Conservation (phyloP, 2,888 invertebrate species). For the Trichogramma dendrolimi region DNA sequence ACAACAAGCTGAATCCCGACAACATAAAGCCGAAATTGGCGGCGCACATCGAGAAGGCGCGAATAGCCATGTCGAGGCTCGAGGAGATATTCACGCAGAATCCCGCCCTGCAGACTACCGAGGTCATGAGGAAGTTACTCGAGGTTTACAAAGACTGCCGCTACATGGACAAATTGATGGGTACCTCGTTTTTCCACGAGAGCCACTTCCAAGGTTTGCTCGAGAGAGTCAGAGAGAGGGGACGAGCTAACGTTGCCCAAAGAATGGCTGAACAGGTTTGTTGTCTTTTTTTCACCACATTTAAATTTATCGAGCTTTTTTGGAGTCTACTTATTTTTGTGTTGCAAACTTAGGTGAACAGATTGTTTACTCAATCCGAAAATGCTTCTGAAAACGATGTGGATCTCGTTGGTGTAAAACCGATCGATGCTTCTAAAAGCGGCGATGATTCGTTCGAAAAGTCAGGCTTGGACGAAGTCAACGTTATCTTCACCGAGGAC, state of each 20-base stretch:
- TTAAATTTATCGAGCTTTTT: neutral
- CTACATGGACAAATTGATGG: slow-evolving; percentile 79
- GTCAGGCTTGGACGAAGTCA: slow-evolving; percentile 31
- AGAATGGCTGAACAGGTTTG: slow-evolving; percentile 70
- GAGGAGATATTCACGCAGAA: slow-evolving; percentile 77
- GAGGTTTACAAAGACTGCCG: slow-evolving; percentile 82
- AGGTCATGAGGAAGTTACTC: slow-evolving; percentile 74
- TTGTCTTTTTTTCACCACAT: neutral
- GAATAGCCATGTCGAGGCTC: slow-evolving; percentile 68
- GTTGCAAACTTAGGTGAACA: slow-evolving; percentile 30
- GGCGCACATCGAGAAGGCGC: slow-evolving; percentile 73
- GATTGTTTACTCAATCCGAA: slow-evolving; percentile 47
- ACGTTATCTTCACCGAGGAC: slow-evolving; percentile 30
- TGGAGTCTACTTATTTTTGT: neutral
- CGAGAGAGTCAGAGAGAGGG: slow-evolving; percentile 71
- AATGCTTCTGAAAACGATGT: slow-evolving; percentile 35
- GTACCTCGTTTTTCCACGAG: slow-evolving; percentile 80
- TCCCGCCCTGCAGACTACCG: slow-evolving; percentile 70
- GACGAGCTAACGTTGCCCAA: slow-evolving; percentile 64
- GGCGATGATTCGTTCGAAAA: slow-evolving; percentile 27
- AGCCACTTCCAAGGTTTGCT: slow-evolving; percentile 74
- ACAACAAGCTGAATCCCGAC: slow-evolving; percentile 45
- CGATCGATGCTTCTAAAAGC: slow-evolving; percentile 17
- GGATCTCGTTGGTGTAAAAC: slow-evolving; percentile 33
- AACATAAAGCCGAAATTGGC: slow-evolving; percentile 61